phyloP scores from a whole-genome alignment of 1,140 invertebrate species.

The Riptortus pedestris region DNA sequence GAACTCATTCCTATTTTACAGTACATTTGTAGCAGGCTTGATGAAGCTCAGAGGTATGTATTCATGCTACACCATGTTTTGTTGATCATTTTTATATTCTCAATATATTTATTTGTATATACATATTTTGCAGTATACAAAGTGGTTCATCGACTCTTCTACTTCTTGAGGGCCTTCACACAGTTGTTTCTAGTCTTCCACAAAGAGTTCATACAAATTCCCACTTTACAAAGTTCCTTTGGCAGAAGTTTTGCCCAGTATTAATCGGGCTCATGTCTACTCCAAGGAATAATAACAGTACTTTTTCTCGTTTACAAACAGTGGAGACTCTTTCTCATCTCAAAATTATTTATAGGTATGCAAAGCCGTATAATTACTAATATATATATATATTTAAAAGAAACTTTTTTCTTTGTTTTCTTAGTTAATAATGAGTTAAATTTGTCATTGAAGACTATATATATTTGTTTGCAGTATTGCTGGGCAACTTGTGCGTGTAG shows the following conservation, averaged over 20 bases:
- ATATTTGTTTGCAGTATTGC: conserved; percentile 56
- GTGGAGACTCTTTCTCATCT: conserved; percentile 43
- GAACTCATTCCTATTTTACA: conserved; percentile 82
- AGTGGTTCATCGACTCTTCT: conserved; percentile 46
- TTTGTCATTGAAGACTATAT: too few relatives aligned
- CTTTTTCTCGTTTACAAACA: conserved; percentile 43
- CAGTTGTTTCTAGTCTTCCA: conserved; percentile 68
- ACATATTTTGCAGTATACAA: too few relatives aligned
- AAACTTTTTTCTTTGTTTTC: too few relatives aligned
- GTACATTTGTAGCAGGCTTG: conserved; percentile 74
- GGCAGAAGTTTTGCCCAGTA: conserved; percentile 85
- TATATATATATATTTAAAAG: not conserved
- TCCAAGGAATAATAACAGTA: conserved; percentile 61
- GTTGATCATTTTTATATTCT: too few relatives aligned
- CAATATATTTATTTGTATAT: too few relatives aligned
- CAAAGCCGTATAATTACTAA: too few relatives aligned
- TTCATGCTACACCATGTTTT: too few relatives aligned
- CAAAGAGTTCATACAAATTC: conserved; percentile 67
- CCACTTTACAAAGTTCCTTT: conserved; percentile 74
- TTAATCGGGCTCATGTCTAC: conserved; percentile 76
- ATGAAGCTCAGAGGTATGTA: conserved; percentile 64
- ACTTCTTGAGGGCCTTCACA: conserved; percentile 74
- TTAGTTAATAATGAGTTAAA: too few relatives aligned
- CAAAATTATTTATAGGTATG: conserved; percentile 74
- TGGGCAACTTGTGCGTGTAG: conserved; percentile 72